Conservation (phyloP, 64 coral and sea anemone genomes). For the Exaiptasia diaphana region DNA sequence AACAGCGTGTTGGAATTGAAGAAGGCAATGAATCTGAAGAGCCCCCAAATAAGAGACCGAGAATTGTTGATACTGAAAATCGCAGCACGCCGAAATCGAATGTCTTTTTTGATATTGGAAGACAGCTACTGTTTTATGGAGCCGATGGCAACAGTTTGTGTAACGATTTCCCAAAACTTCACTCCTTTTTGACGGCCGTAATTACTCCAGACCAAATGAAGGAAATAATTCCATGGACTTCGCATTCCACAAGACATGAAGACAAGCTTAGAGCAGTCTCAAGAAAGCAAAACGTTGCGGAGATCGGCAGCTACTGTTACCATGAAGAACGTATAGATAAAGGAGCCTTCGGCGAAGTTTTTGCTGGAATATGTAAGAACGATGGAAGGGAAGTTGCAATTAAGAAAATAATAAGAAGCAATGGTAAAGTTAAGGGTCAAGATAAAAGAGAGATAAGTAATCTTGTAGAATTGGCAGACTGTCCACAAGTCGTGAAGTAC, state of each 20-base stretch:
- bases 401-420: constrained; percentile 21
- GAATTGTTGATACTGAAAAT: too few relatives aligned
- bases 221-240: constrained; percentile 36
- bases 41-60: too few relatives aligned
- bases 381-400: constrained; percentile 72
- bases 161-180: too few relatives aligned
- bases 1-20: too few relatives aligned
- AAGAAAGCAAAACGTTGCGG: background rate
- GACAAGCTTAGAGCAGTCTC: constrained; percentile 9
- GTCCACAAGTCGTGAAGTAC: constrained; percentile 40
- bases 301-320: constrained; percentile 19
- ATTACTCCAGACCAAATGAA: too few relatives aligned
- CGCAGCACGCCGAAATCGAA: too few relatives aligned
- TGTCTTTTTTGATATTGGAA: too few relatives aligned
- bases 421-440: background rate
- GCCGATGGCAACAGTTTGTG: too few relatives aligned
- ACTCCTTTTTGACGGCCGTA: too few relatives aligned
- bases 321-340: constrained; percentile 11
- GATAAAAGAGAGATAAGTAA: constrained; percentile 32
- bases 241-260: constrained; percentile 19
- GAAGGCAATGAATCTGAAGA: too few relatives aligned
- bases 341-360: constrained; percentile 42
- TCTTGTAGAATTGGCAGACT: constrained; percentile 23
- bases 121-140: too few relatives aligned
- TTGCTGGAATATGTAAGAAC: constrained; percentile 43